Conservation (phyloP, 2,113 vertebrate genomes). For the Amia ocellicauda region DNA sequence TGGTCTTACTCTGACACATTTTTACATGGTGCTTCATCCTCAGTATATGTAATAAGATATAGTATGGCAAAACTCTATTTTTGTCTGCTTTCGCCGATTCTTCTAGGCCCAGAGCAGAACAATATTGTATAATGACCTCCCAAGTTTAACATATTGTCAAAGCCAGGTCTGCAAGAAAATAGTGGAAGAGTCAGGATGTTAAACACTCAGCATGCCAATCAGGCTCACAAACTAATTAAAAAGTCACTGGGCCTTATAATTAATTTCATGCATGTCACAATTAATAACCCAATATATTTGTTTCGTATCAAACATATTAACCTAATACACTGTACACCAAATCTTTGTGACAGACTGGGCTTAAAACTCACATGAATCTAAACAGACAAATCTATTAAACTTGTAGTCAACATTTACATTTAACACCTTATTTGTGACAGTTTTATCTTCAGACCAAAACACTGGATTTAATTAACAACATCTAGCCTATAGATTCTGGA, state of each 20-base stretch:
- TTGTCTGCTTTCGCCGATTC: too few species aligned
- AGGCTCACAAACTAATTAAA: slow-evolving; percentile 26
- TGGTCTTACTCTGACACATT: not conserved
- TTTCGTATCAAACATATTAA: slow-evolving; percentile 9
- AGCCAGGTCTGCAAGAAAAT: slow-evolving; percentile 18
- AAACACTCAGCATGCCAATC: slow-evolving; percentile 17
- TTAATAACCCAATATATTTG: slow-evolving; percentile 19
- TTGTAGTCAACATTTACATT: slow-evolving; percentile 3
- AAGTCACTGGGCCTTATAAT: slow-evolving; percentile 17
- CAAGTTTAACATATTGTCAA: slow-evolving; percentile 27
- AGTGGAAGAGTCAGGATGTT: slow-evolving; percentile 1
- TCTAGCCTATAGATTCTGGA: too few species aligned
- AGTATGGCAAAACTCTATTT: slow-evolving; percentile 27
- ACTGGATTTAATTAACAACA: too few species aligned
- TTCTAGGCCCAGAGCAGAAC: too few species aligned
- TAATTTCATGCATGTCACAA: slow-evolving; percentile 24
- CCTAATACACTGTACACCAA: slow-evolving; percentile 17
- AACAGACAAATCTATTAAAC: not conserved
- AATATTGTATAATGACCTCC: slow-evolving; percentile 28
- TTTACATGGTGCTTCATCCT: slow-evolving; percentile 28
- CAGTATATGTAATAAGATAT: slow-evolving; percentile 19
- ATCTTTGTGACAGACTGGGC: not conserved
- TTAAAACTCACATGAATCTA: not conserved
- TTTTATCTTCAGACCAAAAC: too few species aligned
- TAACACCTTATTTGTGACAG: too few species aligned